Evolutionary conservation across 2,797 vertebrate genomes (phyloP).

Genomic region (Sorex maritimensis): DNA sequence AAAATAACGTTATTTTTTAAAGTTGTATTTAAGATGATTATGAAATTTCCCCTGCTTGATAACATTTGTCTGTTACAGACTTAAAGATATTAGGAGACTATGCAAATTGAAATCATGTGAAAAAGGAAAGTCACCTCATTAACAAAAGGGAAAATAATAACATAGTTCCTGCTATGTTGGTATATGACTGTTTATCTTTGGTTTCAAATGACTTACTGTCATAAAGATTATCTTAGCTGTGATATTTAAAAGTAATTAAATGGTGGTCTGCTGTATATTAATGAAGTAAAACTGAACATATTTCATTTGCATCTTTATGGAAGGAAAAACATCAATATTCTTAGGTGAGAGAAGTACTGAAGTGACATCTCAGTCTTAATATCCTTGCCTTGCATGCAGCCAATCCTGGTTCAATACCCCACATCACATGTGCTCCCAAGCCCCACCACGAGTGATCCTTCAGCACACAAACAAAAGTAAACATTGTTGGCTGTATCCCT

Average conservation of each 20-base stretch:
- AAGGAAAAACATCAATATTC: too few relatives aligned
- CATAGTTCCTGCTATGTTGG: background rate
- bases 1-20: slow-evolving; percentile 44
- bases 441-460: too few relatives aligned
- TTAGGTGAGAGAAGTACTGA: too few relatives aligned
- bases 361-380: too few relatives aligned
- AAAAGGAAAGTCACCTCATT: slow-evolving; percentile 33
- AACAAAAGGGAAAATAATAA: slow-evolving; percentile 26
- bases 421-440: too few relatives aligned
- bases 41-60: background rate
- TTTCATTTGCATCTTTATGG: slow-evolving; percentile 36
- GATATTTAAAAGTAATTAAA: slow-evolving; percentile 62
- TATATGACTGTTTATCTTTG: slow-evolving; percentile 28
- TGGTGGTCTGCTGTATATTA: background rate
- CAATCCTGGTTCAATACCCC: too few relatives aligned
- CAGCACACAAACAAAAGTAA: too few relatives aligned
- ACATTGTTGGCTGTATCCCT: too few relatives aligned
- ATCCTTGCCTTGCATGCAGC: too few relatives aligned
- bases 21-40: background rate
- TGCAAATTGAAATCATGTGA: slow-evolving; percentile 13
- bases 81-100: background rate
- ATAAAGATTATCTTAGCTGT: slow-evolving; percentile 42
- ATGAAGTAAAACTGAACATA: background rate
- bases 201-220: slow-evolving; percentile 49
- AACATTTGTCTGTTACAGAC: background rate